Base-by-base conservation (phyloP, 2,113 vertebrate species). In the Sitta europaea region DNA sequence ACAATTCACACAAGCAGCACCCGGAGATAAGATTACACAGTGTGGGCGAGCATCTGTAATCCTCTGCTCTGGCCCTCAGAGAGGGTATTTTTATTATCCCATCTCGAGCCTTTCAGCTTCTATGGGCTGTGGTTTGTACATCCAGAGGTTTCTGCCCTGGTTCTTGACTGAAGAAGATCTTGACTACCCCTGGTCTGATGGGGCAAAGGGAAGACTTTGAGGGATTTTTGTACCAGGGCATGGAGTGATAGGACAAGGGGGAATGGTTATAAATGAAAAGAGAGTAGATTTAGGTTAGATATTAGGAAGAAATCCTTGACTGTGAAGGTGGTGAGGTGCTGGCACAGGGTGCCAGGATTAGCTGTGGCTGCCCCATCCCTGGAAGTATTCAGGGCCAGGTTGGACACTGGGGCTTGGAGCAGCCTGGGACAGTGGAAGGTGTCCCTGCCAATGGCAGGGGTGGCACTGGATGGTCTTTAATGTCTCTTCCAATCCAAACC, bases 31-130 rank as follows among this genome's bases (percentile, higher is more conserved):
- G 78, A 70, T 88, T 76, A 62, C 50, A 15, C 0, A 1, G 14
- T 62, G 78, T 82, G 66, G 62, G 70, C 11, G 58, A 90, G 54
- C 29, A 58, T 66, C 77, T 89, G 35, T 55, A 88, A 86, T 66
- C 90, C 70, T 75, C 66, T 70, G 21, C 1, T 2, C 35, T 68
- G 80, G 59, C 61, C 71, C 67, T 43, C 67, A 83, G 12, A 57
- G 45, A 80, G 11, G 47, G 67, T 17, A n/a, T 70, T 93, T 92
- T 92, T 76, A 70, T 77, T 82, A 86, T 57, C 67, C 88, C 50
- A 66, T 76, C 63, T 35, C 33, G 5, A 80, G 90, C 45, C 75
- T 80, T 94, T 53, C 35, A 70, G 50, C 59, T 76, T 80, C 82
- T 80, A 16, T 66, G 75, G 35, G 58, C 21, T 83, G 63, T 80